Evolutionary conservation across 2,113 vertebrate genomes (phyloP), one percentile per base, ranked within the genome.

Genomic region (Protobothrops mucrosquamatus): DNA sequence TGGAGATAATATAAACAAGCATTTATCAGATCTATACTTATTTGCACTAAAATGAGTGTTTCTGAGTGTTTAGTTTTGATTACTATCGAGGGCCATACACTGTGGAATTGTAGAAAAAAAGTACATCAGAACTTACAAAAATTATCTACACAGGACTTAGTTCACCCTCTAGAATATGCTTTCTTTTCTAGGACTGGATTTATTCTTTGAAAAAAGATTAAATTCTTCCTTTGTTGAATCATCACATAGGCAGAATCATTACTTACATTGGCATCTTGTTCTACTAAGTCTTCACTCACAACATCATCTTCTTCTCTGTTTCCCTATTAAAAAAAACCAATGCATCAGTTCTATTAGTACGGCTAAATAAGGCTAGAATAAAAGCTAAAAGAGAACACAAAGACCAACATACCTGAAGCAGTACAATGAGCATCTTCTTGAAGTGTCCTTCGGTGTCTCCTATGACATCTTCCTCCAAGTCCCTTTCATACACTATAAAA

Each of bases 381-480:
- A 54, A 39, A 24, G 93, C 89, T 93, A 29, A 26, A 93, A 89
- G 85, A 0, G 0, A 74, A 23, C 43, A 5, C 61, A 34, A 0
- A 1, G 54, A 24, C 0, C 6, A 91, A 96, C 97, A 89, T 14
- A 99, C 99, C 98, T 99, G 99, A 69, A 99, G 98, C 95, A 99
- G 97, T 95, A 99, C 99, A 18, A 99, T 88, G 0, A 99, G 97
- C 99, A 99, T 99, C 98, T 99, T 99, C 97, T 98, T 99, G 96
- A 99, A 99, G 95, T 99, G 99, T 87, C 99, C 99, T 0, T 99
- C 98, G 0, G 99, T 99, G 93, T 99, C 99, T 2, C 95, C 96
- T 1, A 98, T 93, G 0, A 99, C 3, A 22, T 98, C 98, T 48
- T 98, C 97, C 96, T 99, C 99, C 57, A 99, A 97, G 93, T 99